A percentile compares a stretch with the other conserved stretches of the same genome.
These are phyloP conservation scores for Diachrysia chrysitis DNA, from an alignment of 2,888 invertebrate genomes.

Conservation along the genomic window DNA sequence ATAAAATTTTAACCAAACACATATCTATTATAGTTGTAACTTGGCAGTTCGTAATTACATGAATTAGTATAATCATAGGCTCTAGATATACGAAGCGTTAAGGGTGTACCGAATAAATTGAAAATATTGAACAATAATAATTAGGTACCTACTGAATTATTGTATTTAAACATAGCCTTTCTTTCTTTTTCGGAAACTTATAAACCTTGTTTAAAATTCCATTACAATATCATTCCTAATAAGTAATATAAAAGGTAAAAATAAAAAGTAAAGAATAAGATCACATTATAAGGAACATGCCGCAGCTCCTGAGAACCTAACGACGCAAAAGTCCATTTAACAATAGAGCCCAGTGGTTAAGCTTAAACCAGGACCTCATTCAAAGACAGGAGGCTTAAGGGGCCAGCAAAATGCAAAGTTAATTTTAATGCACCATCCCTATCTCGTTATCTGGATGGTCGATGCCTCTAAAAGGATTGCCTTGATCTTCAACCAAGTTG, in stretches of 20 bases:
- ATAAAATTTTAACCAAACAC: neutral
- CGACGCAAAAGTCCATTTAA: conserved; percentile 30
- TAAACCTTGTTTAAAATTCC: too few species aligned
- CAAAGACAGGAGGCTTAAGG: conserved; percentile 67
- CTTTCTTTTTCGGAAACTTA: too few species aligned
- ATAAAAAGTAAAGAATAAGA: neutral
- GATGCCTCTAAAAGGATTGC: conserved; percentile 69
- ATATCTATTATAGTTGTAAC: too few species aligned
- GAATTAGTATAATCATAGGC: too few species aligned
- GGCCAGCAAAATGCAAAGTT: conserved; percentile 74
- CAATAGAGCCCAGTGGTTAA: conserved; percentile 20
- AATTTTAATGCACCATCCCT: conserved; percentile 73
- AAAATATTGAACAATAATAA: too few species aligned
- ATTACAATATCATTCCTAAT: too few species aligned
- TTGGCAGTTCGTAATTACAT: too few species aligned
- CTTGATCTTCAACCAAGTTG: conserved; percentile 53
- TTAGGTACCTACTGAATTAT: too few species aligned
- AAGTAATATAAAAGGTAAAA: neutral
- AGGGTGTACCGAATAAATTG: too few species aligned
- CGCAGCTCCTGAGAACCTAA: neutral
- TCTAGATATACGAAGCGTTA: too few species aligned
- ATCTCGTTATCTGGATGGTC: conserved; percentile 70
- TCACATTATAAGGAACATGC: neutral
- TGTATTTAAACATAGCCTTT: too few species aligned
- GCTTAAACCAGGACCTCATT: conserved; percentile 54